Base-by-base conservation (phyloP, 2,797 vertebrate genomes). In the Sibirionetta formosa region DNA sequence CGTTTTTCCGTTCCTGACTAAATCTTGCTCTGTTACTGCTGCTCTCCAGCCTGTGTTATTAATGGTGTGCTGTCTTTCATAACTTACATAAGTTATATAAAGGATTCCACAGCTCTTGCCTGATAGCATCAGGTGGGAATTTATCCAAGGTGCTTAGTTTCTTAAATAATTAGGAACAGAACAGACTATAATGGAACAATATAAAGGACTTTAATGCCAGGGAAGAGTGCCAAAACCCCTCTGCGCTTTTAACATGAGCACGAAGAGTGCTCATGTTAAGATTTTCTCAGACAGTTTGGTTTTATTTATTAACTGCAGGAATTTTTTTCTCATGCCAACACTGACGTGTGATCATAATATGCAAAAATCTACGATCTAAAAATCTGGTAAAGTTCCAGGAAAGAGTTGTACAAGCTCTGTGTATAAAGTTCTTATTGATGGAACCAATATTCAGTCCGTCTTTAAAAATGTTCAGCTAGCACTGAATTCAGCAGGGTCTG, bases 231-330 rank as follows among this genome's bases (percentile, higher is more conserved):
- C 77, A 92, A 90, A 90, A 88, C 58, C 51, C 66, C 22, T 83
- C 50, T 63, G 56, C 1, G 23, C 48, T 50, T 24, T 24, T 50
- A 50, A 50, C 23, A 24, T 24, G 63, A 51, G 61, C 36, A 42
- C 53, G 42, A 38, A 46, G 35, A 81, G 12, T n/a, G 53, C 10
- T 82, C 36, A 36, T 44, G 29, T 73, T 82, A 85, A 91, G 76
- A 64, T 87, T 89, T 94, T 64, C 53, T 80, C 53, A 40, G 72
- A 92, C 48, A 79, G 70, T 86, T 86, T 65, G 38, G 7, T 80
- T 93, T 87, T 94, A 82, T 86, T 93, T 94, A 88, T 94, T 90
- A 93, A 76, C 80, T 53, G 16, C 24, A 86, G 88, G n/a, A 82
- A 16, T 66, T 61, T 82, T 76, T 86, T 57, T 29, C 48, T 86